Base-by-base conservation (phyloP, 2,888 invertebrate species). In the Erebia ligea region DNA sequence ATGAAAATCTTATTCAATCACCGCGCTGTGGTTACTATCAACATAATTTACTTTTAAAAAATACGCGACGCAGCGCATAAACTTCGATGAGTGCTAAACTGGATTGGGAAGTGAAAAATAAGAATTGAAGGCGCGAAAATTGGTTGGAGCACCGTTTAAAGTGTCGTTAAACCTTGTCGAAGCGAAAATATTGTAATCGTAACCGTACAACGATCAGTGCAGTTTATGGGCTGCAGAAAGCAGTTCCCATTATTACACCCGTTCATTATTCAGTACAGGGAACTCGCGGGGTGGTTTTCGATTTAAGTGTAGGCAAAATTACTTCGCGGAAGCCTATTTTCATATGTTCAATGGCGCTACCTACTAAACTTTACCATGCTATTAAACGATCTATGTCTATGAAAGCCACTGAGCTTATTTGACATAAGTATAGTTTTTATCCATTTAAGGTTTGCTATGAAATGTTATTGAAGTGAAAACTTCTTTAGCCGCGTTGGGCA, bases 51-150 rank as follows among this genome's bases (percentile, higher is more conserved):
- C 82, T 79, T 80, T 83, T 85, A 86, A 82, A 86, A 80, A 84
- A 81, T 81, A 80, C 80, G 48, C 57, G 67, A 68, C 63, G 64
- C 72, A 81, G 78, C 84, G 82, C 85, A 86, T 86, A 86, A 90
- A 90, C 86, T 84, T 85, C 88, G 89, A 89, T 87, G 89, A 85
- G 88, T 89, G 90, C 86, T 90, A 89, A 94, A 94, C 93, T 93
- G 92, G 92, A 91, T 93, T 87, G 86, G 84, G 87, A 86, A 88
- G 88, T 85, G 80, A 83, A 82, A 87, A 92, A 92, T 92, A 91
- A 90, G 88, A 90, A 89, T 85, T 82, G 86, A 81, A 86, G 87
- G 90, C 82, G 91, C 86, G 90, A 90, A 92, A 92, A 92, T 92
- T 91, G 91, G 83, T 78, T 77, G 81, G 79, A 81, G 81, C 81